Evolutionary conservation across 2,888 invertebrate genomes (phyloP), one percentile per base, ranked within the genome.

Genomic region (Mythimna ferrago): DNA sequence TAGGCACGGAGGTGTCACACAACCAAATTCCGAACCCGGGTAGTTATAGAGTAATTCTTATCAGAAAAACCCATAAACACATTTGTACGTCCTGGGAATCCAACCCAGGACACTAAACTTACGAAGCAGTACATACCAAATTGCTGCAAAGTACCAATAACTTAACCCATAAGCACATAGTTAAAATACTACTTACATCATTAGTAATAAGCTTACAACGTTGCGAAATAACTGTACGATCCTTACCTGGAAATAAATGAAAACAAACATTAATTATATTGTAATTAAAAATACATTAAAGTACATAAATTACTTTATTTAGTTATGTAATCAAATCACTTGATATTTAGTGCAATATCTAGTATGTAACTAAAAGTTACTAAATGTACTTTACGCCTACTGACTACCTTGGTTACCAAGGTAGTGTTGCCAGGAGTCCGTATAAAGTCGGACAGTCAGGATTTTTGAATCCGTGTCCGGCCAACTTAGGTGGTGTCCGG

Each of bases 271-370:
- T 54, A 63, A 10, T 73, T 63, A 21, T 7, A 73, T 48, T 54
- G 78, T 51, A 73, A 78, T 77, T 75, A 80, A 66, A 79, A 79
- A 74, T 57, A 62, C 63, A 79, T 79, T 68, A 65, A 53, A 57
- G 32, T 11, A 74, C 61, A 58, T 66, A 26, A 58, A 74, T 78
- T 38, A 54, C 56, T 53, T 69, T 54, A 54, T 53, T 69, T 54
- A 54, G 44, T 66, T 58, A 41, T 16, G 57, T 73, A 66, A 73
- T 66, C 57, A 21, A 73, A 58, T 66, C 58, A 66, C 19, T 62
- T 21, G 44, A 56, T 21, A 32, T 2, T 32, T 32, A 66, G 11
- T n/a, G 61, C 44, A 78, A 71, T 71, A 48, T 2, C 32, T 32
- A 5, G 3, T 32, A 32, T 70, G 65, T 62, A 51, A 56, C 54